A percentile compares a stretch with the other conserved stretches of the same genome.
Conservation (phyloP, 2,797 vertebrate species). For the Lutjanus argentimaculatus region DNA sequence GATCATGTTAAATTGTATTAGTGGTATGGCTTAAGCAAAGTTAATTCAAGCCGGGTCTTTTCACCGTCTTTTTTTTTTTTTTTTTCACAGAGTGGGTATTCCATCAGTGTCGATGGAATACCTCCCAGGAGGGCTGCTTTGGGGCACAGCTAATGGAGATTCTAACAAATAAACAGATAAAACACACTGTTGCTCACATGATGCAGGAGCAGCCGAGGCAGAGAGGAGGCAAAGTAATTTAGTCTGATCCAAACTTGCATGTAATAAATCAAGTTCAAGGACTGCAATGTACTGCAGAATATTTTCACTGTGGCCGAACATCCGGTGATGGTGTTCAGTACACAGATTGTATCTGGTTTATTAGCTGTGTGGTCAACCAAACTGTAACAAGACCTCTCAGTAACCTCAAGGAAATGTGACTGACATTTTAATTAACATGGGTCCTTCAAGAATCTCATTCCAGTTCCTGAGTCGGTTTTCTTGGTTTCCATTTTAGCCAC, state of each 20-base stretch:
- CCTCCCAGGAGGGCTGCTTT: too few relatives aligned
- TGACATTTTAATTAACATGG: conserved; percentile 39
- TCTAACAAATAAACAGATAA: too few relatives aligned
- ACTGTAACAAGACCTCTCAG: conserved; percentile 41
- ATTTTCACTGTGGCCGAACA: conserved; percentile 36
- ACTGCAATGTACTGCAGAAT: not conserved
- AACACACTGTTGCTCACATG: not conserved
- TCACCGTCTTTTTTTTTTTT: too few relatives aligned
- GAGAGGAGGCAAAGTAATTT: conserved; percentile 7
- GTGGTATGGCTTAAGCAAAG: too few relatives aligned
- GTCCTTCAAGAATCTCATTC: not conserved
- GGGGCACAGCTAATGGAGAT: too few relatives aligned
- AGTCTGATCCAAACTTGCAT: conserved; percentile 22
- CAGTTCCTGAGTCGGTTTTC: not conserved
- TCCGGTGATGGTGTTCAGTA: conserved; percentile 19
- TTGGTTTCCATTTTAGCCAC: conserved; percentile 6
- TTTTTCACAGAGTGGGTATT: too few relatives aligned
- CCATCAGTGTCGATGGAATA: too few relatives aligned
- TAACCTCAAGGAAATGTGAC: conserved; percentile 32
- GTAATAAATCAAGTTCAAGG: conserved; percentile 46
- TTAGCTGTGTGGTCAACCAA: conserved; percentile 20
- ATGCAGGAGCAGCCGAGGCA: conserved; percentile 4
- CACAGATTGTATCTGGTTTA: conserved; percentile 36
- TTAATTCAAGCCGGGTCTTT: too few relatives aligned
- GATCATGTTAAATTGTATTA: too few relatives aligned